Base-by-base conservation (phyloP, 2,888 invertebrate species). In the Phengaris alcon region DNA sequence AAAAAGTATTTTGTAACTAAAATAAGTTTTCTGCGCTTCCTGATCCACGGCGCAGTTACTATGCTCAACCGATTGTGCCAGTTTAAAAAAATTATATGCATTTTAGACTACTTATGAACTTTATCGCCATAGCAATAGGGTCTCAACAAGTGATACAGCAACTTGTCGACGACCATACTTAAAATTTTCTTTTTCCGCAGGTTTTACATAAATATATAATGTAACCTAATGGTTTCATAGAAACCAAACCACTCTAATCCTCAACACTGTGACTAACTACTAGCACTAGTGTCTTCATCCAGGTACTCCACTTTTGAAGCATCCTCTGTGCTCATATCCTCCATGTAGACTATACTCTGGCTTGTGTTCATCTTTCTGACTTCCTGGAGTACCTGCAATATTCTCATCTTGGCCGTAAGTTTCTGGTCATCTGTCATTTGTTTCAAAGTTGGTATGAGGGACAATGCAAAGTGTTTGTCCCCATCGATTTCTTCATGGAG, bases 371-470 rank as follows among this genome's bases (percentile, higher is more conserved):
- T 59, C 15, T 59, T 59, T 22, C 22, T 59, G 22, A 59, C 22
- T 59, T 59, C 59, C 15, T 59, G 22, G 59, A 59, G 59, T 5
- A 15, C 10, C 59, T 59, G 59, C 59, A 22, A 10, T 59, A 59
- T 59, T 22, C 2, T 59, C 59, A 22, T 59, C 22, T 59, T 59
- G 10, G 59, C 59, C 5, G 59, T 22, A 4, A 59, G 59, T 5
- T 59, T 59, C 59, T 59, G 59, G 59, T 59, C 59, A 15, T 59
- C 59, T 5, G 7, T 59, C 59, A 59, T 59, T 59, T 59, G 59
- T 22, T 59, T 22, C 59, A 59, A 59, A 59, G 59, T 59, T 6
- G 59, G 59, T 22, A 59, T 4, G 5, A 59, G 59, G 22, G 59
- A 59, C 15, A 59, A 10, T 3, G 8, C 10, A 22, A 59, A 59